Evolutionary conservation across 2,797 vertebrate genomes (phyloP).

Genomic region (Hypotaenidia philippensis): DNA sequence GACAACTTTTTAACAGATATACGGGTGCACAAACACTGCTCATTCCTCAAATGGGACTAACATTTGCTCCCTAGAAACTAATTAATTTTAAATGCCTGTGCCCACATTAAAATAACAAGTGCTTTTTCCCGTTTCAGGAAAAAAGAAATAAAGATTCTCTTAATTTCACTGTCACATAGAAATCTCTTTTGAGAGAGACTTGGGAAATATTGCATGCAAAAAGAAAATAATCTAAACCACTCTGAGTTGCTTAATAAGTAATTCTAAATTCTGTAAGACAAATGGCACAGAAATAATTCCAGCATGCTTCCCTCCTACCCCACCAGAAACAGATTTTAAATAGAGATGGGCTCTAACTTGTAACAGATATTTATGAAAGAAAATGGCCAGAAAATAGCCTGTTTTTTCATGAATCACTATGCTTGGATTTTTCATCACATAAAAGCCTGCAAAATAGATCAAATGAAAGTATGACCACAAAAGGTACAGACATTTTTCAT

Average conservation of each 20-base stretch:
- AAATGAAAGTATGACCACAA: neutral
- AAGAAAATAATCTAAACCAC: neutral
- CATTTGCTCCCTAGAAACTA: neutral
- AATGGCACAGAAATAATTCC: neutral
- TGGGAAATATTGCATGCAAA: neutral
- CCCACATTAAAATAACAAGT: neutral
- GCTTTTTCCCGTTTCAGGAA: neutral
- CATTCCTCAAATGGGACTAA: neutral
- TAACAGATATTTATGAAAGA: neutral
- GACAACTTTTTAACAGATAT: neutral
- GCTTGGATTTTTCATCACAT: neutral
- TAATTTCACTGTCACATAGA: neutral
- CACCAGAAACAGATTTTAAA: neutral
- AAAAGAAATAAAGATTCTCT: neutral
- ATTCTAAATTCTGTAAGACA: neutral
- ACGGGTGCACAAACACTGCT: neutral
- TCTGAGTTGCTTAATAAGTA: neutral
- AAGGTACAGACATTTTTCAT: constrained; percentile 42
- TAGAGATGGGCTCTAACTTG: neutral
- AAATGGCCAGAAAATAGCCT: neutral
- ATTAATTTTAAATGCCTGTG: neutral
- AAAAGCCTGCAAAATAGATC: neutral
- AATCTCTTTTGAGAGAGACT: neutral
- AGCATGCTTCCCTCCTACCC: neutral
- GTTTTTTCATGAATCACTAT: neutral